A percentile compares a stretch with the other conserved stretches of the same genome.
Conservation (phyloP, 2,113 vertebrate genomes). For the Oreotrochilus melanogaster region DNA sequence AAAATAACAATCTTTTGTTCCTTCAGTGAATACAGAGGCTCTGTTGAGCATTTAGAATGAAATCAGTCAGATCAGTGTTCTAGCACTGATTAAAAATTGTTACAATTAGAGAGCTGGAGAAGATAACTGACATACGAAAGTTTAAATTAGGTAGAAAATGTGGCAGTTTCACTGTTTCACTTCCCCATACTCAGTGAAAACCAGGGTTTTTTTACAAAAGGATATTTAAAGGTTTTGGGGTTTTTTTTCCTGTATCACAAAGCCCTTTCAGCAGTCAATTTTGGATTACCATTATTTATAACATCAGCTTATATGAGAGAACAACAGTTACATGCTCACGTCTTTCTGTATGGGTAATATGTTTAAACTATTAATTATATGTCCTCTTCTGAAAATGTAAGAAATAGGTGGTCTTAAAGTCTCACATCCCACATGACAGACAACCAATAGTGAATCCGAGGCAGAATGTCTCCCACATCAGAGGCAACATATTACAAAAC, state of each 20-base stretch:
- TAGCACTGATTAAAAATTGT: neutral
- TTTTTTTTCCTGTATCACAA: neutral
- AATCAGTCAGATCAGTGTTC: neutral
- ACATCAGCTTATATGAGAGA: neutral
- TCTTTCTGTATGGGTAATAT: neutral
- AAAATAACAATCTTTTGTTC: neutral
- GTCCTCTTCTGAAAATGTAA: neutral
- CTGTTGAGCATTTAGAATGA: neutral
- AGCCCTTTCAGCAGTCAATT: neutral
- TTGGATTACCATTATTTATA: neutral
- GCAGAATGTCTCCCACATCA: neutral
- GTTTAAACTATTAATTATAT: neutral
- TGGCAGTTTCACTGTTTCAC: neutral
- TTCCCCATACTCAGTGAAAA: neutral
- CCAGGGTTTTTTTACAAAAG: fast-evolving
- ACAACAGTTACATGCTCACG: neutral
- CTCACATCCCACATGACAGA: neutral
- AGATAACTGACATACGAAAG: neutral
- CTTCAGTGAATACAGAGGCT: neutral
- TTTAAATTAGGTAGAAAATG: neutral
- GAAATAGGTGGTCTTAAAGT: neutral
- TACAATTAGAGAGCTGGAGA: neutral
- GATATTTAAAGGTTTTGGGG: neutral
- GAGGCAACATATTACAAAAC: neutral
- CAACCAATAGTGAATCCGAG: neutral